Conservation (phyloP, 92 coral and sea anemone genomes). For the Porites divaricata region DNA sequence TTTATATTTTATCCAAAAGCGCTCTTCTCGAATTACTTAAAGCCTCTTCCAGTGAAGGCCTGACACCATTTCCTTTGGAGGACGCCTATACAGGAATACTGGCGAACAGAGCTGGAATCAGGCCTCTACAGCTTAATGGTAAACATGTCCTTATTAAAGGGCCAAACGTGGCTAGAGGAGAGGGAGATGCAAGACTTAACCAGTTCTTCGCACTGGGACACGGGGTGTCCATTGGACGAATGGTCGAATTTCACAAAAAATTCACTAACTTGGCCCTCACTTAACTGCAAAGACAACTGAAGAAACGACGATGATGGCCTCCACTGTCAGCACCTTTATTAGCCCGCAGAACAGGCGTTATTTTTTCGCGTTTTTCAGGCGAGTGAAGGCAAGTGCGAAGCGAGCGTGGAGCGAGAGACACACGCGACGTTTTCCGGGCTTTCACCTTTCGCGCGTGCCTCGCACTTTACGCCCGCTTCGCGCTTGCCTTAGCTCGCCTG, state of each 20-base stretch:
- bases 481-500: no score
- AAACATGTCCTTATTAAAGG: neutral
- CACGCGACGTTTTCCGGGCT: no score
- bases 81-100: constrained; percentile 60
- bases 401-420: no score
- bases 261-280: neutral
- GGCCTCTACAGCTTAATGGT: neutral
- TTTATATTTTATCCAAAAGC: constrained; percentile 50
- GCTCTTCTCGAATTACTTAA: constrained; percentile 28
- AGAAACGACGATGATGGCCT: no score
- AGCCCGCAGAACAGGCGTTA: no score
- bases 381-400: no score
- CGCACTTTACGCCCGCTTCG: no score
- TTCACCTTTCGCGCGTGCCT: no score
- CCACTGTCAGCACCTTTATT: no score
- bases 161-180: neutral
- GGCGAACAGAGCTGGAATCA: constrained; percentile 10
- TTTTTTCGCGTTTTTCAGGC: no score
- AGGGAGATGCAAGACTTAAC: neutral
- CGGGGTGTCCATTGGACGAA: neutral
- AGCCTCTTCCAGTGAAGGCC: neutral
- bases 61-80: constrained; percentile 41
- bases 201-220: neutral
- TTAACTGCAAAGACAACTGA: no score
- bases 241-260: neutral